phyloP scores from a whole-genome alignment of 2,888 invertebrate species.

The Gymnosoma rotundatum region DNA sequence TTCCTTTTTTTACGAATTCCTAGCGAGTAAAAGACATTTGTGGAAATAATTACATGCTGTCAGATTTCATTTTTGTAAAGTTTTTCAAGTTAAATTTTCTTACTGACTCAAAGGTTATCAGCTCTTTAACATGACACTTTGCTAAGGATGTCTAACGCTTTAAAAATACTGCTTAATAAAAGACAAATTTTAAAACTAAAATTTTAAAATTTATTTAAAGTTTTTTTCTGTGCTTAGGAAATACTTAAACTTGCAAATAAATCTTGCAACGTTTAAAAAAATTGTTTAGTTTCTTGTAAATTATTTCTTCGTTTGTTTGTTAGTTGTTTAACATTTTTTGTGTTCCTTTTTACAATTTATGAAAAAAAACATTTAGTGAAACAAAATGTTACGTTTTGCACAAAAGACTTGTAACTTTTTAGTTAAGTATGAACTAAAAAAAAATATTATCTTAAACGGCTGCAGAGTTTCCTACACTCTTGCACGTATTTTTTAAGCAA shows the following conservation, averaged over 20 bases:
- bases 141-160: too few relatives aligned
- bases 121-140: too few relatives aligned
- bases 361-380: constrained; percentile 4
- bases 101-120: too few relatives aligned
- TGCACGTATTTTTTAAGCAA: too few relatives aligned
- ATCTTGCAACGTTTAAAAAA: constrained; percentile 5
- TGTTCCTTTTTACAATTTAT: background rate
- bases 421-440: background rate
- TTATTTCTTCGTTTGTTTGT: constrained; percentile 10
- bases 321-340: constrained; percentile 7
- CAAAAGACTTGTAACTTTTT: background rate
- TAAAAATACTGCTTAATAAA: too few relatives aligned
- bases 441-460: background rate
- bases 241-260: background rate
- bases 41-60: too few relatives aligned
- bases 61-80: too few relatives aligned
- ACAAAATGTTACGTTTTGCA: constrained; percentile 1
- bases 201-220: too few relatives aligned
- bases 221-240: background rate
- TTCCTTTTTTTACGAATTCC: too few relatives aligned
- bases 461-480: background rate
- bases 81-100: too few relatives aligned
- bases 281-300: constrained; percentile 3
- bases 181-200: too few relatives aligned
- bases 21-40: too few relatives aligned